Conservation (phyloP, 2,888 invertebrate genomes). For the Erpobdella octoculata region DNA sequence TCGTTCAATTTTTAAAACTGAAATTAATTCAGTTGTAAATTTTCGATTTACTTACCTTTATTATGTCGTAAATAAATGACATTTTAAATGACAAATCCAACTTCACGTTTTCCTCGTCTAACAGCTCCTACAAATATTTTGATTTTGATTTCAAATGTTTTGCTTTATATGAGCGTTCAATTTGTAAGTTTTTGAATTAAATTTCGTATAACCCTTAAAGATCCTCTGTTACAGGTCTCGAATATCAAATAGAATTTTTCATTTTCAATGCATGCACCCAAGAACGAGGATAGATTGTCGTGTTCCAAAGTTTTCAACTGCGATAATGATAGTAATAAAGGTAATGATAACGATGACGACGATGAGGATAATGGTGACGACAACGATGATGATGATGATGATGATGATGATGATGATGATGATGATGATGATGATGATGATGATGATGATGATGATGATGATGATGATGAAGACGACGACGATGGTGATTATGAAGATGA, state of each 20-base stretch:
- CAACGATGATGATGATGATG: neutral
- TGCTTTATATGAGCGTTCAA: neutral
- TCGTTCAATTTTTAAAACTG: neutral
- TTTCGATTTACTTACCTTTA: neutral
- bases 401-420: conserved; percentile 7
- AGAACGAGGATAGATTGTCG: conserved; percentile 9
- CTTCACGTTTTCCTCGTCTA: neutral
- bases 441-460: neutral
- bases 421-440: neutral
- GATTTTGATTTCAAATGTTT: neutral
- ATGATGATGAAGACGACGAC: no score
- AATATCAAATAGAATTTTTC: neutral
- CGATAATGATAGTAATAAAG: neutral
- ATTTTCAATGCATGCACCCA: conserved; percentile 8
- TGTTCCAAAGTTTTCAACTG: conserved; percentile 15
- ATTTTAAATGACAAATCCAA: conserved; percentile 21
- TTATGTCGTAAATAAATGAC: conserved; percentile 16
- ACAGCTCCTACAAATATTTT: neutral
- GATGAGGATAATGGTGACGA: neutral
- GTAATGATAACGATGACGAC: no score
- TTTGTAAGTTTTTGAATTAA: neutral
- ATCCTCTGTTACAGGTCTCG: conserved; percentile 4
- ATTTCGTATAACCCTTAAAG: neutral
- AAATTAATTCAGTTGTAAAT: neutral
- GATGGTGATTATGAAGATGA: no score